These are phyloP conservation scores for Agrotis ipsilon DNA, from an alignment of 2,888 invertebrate species.

Conservation along the genomic window DNA sequence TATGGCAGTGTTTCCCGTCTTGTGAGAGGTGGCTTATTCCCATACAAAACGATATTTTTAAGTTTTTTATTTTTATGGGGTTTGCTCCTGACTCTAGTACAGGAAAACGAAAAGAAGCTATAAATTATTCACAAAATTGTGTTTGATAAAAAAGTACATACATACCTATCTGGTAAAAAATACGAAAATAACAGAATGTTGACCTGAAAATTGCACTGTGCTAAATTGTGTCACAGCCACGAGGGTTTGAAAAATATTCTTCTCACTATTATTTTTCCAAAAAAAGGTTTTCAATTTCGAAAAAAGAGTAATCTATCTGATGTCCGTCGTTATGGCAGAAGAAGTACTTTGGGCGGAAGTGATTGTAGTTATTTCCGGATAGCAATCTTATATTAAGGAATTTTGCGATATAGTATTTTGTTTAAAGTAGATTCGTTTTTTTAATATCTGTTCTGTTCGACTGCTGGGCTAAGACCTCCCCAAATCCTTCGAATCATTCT, in stretches of 20 bases:
- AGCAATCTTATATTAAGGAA: background rate
- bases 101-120: too few relatives aligned
- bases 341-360: background rate
- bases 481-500: too few relatives aligned
- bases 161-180: too few relatives aligned
- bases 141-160: background rate
- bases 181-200: background rate
- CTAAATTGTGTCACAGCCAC: background rate
- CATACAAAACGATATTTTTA: too few relatives aligned
- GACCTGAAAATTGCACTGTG: background rate
- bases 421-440: background rate
- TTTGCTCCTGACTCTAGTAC: too few relatives aligned
- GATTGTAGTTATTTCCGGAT: background rate
- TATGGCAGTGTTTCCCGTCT: conserved; percentile 1
- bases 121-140: too few relatives aligned
- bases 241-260: background rate
- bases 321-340: background rate
- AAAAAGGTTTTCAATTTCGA: background rate
- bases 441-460: too few relatives aligned
- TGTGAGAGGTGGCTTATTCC: conserved; percentile 46
- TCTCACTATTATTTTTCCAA: background rate
- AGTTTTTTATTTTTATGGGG: too few relatives aligned
- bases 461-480: too few relatives aligned
- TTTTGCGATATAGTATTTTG: background rate
- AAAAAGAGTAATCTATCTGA: background rate